These are phyloP conservation scores for Orbicella faveolata DNA, from an alignment of 64 coral and sea anemone species.

Conservation along the genomic window DNA sequence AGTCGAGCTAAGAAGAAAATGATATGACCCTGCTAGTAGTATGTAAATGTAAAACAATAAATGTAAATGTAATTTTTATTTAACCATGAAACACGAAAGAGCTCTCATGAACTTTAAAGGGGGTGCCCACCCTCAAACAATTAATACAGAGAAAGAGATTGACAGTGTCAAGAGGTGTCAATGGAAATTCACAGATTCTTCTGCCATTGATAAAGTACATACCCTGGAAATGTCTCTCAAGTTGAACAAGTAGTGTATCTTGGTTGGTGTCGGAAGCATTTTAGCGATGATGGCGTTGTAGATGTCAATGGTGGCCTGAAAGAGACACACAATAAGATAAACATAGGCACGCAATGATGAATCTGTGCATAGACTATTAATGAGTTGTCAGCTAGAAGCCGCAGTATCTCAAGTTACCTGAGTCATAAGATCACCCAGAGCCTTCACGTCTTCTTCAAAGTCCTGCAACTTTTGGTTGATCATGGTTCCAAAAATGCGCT, in stretches of 20 bases:
- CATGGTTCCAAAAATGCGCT: slow-evolving; percentile 99
- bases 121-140: no score
- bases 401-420: slow-evolving; percentile 47
- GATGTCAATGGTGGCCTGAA: slow-evolving; percentile 93
- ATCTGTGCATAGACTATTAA: background rate
- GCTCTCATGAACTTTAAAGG: no score
- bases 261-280: slow-evolving; percentile 98
- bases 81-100: no score
- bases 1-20: no score
- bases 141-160: no score
- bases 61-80: no score
- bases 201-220: background rate
- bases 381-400: background rate
- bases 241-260: slow-evolving; percentile 98
- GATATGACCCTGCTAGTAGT: no score
- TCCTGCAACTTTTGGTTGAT: slow-evolving; percentile 99
- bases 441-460: slow-evolving; percentile 98
- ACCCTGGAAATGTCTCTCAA: slow-evolving; percentile 99
- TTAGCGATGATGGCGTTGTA: slow-evolving; percentile 89
- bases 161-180: no score
- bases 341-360: no score
- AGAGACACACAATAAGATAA: background rate
- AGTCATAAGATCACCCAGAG: slow-evolving; percentile 97
- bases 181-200: no score
- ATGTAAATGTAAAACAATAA: no score